These are phyloP conservation scores for Anoplophora glabripennis DNA, from an alignment of 1,140 invertebrate genomes.

Conservation along the genomic window DNA sequence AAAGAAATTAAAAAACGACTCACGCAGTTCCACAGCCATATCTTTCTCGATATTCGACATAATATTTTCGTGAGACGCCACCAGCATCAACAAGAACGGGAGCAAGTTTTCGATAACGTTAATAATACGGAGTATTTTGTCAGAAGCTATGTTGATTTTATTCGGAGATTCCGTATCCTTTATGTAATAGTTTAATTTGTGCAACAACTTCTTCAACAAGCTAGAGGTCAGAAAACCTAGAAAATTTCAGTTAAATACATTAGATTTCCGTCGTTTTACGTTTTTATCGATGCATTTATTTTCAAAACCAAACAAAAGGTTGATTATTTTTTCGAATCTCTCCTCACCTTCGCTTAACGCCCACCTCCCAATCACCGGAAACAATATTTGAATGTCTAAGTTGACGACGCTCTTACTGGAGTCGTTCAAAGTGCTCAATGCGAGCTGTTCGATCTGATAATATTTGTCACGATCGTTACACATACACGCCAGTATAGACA, in stretches of 20 bases:
- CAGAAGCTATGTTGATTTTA: constrained; percentile 33
- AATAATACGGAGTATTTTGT: constrained; percentile 41
- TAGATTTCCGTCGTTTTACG: too few species aligned
- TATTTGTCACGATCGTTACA: constrained; percentile 71
- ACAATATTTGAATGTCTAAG: constrained; percentile 49
- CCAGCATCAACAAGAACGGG: constrained; percentile 54
- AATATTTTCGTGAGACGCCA: constrained; percentile 51
- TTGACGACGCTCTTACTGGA: constrained; percentile 53
- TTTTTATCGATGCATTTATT: too few species aligned
- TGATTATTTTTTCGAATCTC: too few species aligned
- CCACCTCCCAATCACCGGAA: constrained; percentile 64
- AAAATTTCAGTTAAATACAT: too few species aligned
- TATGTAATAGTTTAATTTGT: constrained; percentile 37
- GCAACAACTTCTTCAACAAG: constrained; percentile 39
- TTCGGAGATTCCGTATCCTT: constrained; percentile 38
- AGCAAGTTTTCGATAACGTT: constrained; percentile 52
- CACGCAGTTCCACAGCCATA: constrained; percentile 49
- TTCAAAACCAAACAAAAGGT: too few species aligned
- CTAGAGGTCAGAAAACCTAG: constrained; percentile 29
- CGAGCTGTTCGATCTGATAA: constrained; percentile 59
- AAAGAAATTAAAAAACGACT: constrained; percentile 35
- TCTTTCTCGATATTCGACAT: constrained; percentile 45
- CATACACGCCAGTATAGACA: constrained; percentile 62
- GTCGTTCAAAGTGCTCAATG: constrained; percentile 57
- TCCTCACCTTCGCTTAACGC: constrained; percentile 48